A percentile compares a stretch with the other conserved stretches of the same genome.
Conservation (phyloP, 2,888 invertebrate species). For the Leucophenga montana region DNA sequence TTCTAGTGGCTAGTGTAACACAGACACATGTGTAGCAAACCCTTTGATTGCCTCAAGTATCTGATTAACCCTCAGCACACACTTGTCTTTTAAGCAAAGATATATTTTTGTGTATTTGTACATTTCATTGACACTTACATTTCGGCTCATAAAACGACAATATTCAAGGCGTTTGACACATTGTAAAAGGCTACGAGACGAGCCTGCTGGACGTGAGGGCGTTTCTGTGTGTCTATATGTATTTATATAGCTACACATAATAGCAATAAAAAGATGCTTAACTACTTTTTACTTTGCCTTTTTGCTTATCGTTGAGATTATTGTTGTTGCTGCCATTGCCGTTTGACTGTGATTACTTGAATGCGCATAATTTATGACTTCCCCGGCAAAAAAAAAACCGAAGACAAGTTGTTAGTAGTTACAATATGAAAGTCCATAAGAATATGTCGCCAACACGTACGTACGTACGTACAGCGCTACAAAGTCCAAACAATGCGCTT, state of each 20-base stretch:
- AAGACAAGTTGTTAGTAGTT: background rate
- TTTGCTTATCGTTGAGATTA: conserved; percentile 1
- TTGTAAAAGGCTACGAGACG: conserved; percentile 12
- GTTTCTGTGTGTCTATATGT: background rate
- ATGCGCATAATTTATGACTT: conserved; percentile 62
- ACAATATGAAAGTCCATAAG: background rate
- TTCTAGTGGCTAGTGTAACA: background rate
- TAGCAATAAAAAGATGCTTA: conserved; percentile 20
- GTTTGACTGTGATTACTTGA: conserved; percentile 7
- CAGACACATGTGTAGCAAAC: conserved; percentile 3
- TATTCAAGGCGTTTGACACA: conserved; percentile 17
- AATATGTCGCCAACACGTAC: conserved; percentile 61
- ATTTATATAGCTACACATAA: background rate
- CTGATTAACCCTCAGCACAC: background rate
- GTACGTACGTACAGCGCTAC: conserved; percentile 25
- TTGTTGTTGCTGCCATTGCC: background rate
- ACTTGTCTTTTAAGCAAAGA: too few relatives aligned
- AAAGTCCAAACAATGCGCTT: conserved; percentile 27
- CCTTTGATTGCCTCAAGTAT: background rate
- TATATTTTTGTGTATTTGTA: too few relatives aligned
- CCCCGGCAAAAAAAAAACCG: conserved; percentile 39
- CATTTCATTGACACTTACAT: background rate
- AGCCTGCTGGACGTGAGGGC: background rate
- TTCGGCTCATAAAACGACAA: conserved; percentile 18
- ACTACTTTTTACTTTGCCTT: conserved; percentile 16